Percentiles rank a stretch among this genome's conserved stretches.
Conservation (phyloP, 2,888 invertebrate species). For the Gonocerus acuteangulatus region DNA sequence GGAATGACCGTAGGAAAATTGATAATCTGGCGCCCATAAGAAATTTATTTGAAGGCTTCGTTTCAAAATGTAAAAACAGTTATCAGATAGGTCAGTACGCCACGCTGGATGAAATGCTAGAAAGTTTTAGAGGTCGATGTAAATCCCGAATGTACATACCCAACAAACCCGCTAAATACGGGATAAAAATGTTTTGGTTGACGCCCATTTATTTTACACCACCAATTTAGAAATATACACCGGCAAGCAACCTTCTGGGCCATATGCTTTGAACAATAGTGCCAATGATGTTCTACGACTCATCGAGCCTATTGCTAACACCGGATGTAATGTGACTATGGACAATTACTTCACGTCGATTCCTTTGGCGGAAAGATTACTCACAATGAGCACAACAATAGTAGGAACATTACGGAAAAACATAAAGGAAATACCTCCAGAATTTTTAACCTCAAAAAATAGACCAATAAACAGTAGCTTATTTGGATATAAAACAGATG, state of each 20-base stretch:
- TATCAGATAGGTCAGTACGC: constrained; percentile 33
- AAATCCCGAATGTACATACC: constrained; percentile 39
- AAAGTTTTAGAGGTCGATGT: constrained; percentile 38
- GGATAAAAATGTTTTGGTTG: constrained; percentile 38
- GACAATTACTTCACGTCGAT: constrained; percentile 35
- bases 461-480: neutral
- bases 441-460: neutral
- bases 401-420: constrained; percentile 27
- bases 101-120: constrained; percentile 38
- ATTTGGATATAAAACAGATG: neutral
- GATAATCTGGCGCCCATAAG: constrained; percentile 1
- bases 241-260: constrained; percentile 31
- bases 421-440: neutral
- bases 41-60: neutral
- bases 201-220: constrained; percentile 30
- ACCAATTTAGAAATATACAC: constrained; percentile 32
- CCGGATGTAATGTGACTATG: constrained; percentile 19
- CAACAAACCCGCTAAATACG: constrained; percentile 40
- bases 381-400: constrained; percentile 29
- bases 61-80: constrained; percentile 12
- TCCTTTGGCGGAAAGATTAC: constrained; percentile 34
- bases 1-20: neutral
- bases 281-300: constrained; percentile 31
- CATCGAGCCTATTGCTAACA: constrained; percentile 17
- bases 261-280: constrained; percentile 26